These are phyloP conservation scores for Mellivora capensis DNA, from an alignment of 2,113 vertebrate species.

Conservation along the genomic window DNA sequence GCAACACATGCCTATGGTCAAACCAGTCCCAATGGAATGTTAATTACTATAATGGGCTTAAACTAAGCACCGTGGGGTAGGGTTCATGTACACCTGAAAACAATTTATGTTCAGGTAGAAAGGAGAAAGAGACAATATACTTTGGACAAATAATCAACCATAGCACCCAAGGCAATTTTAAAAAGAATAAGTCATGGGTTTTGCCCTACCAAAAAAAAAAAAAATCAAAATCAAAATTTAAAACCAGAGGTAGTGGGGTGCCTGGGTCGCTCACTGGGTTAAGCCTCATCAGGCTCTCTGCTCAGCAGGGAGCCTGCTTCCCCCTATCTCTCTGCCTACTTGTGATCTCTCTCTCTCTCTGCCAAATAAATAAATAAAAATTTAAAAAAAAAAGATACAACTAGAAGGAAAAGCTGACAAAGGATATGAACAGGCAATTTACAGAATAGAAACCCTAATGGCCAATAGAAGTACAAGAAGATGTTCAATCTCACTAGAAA, in stretches of 20 bases:
- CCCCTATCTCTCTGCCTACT: too few species aligned
- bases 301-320: too few species aligned
- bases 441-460: not conserved
- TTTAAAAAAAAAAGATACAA: not conserved
- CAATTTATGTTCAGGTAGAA: not conserved
- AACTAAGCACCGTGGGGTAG: not conserved
- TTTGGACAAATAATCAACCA: not conserved
- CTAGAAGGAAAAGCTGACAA: slow-evolving; percentile 2
- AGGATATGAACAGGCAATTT: not conserved
- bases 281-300: too few species aligned
- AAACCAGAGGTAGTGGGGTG: not conserved
- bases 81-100: not conserved
- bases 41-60: not conserved
- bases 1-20: not conserved
- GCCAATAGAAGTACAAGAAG: not conserved
- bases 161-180: not conserved
- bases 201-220: not conserved
- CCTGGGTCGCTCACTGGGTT: too few species aligned
- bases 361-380: too few species aligned
- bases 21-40: not conserved
- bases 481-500: not conserved
- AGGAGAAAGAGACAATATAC: not conserved
- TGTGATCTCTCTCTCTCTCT: too few species aligned
- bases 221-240: not conserved
- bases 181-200: not conserved